Base-by-base conservation (phyloP, 2,113 vertebrate species). In the Periophthalmus modestus region DNA sequence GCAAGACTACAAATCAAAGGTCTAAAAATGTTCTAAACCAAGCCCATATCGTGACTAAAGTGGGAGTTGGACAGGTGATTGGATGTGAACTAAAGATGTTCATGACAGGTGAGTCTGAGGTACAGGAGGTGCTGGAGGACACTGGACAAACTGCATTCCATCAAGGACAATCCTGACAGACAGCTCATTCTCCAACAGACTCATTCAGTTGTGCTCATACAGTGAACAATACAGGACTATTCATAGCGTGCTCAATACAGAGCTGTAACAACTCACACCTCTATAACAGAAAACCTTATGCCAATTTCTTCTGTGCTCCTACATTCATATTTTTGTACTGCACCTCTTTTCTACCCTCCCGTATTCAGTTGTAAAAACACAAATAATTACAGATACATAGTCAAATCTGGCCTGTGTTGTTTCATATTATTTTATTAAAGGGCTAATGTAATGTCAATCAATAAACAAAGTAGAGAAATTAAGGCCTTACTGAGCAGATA, bases 401-500 rank as follows among this genome's bases (percentile, higher is more conserved):
- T 39, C 28, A 28, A 28, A 28, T 28, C 28, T 9, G 3, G 7
- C 7, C 5, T 39, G 36, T 7, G 7, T 39, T 39, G 36, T 39
- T 39, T 7, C 1, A 43, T 2, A 43, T 43, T 43, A 43, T 43
- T 43, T 43, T 43, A 43, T 43, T 59, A 59, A 24, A 59, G 13
- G 57, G 23, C 13, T 59, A 58, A 24, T 24, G 23, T 58, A 55
- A 11, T 55, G 7, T n/a, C 13, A 28, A n/a, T 28, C 57, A 62
- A 15, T 19, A 18, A 57, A 57, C n/a, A 57, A 57, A 34, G 28
- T 48, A 72, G 62, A 69, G 23, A 59, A 13, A 14, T 58, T 55
- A 55, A 33, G 84, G 43, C 78, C 16, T 52, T 39, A 68, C 12
- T 72, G 65, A 57, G 33, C 16, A 39, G 55, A 28, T 15, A 34